These are phyloP conservation scores for Cheilosia grossa DNA, from an alignment of 2,888 invertebrate species.

Conservation along the genomic window DNA sequence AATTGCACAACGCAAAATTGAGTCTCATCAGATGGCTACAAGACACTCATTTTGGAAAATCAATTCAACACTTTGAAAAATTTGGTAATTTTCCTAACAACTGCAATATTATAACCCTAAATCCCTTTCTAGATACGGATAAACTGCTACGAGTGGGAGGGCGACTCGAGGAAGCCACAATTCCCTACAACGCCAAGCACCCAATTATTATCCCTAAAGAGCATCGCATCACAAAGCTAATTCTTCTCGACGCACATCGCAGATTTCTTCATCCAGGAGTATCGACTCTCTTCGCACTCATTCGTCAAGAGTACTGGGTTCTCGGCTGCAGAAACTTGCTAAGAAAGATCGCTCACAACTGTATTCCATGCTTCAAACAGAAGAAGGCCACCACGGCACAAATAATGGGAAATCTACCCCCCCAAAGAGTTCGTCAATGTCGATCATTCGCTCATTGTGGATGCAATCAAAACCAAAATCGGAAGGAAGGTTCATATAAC, in stretches of 20 bases:
- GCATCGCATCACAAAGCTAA: conserved; percentile 1
- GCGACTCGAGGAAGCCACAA: too few relatives aligned
- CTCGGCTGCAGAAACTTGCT: conserved; percentile 7
- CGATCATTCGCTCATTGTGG: too few relatives aligned
- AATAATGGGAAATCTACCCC: not conserved
- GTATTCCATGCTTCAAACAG: not conserved
- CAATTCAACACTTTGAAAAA: not conserved
- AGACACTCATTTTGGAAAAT: not conserved
- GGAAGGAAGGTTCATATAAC: not conserved
- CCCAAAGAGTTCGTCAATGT: too few relatives aligned
- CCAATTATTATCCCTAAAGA: not conserved
- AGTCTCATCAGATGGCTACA: conserved; percentile 12
- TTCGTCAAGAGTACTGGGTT: conserved; percentile 2
- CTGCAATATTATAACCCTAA: too few relatives aligned
- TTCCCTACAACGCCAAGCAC: too few relatives aligned
- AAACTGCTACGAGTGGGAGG: not conserved
- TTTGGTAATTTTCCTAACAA: too few relatives aligned
- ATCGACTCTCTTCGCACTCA: not conserved
- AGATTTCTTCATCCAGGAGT: not conserved
- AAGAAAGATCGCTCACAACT: not conserved
- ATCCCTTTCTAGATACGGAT: not conserved
- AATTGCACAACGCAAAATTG: not conserved
- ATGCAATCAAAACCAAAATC: not conserved
- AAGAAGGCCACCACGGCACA: not conserved
- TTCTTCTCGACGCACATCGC: not conserved